phyloP scores from a whole-genome alignment of 2,797 vertebrate species.

The Oophaga sylvatica region DNA sequence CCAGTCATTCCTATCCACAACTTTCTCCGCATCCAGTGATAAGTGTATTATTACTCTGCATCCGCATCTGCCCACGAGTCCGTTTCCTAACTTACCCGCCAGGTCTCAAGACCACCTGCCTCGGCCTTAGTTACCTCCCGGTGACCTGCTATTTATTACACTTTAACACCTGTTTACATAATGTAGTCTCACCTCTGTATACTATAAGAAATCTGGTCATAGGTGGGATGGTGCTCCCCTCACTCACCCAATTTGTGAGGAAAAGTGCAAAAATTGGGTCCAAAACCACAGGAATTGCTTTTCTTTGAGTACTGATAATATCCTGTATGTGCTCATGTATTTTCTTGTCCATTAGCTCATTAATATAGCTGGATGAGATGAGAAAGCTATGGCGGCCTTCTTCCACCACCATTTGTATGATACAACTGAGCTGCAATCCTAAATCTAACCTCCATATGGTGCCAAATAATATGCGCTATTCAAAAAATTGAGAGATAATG shows the following conservation, averaged over 20 bases:
- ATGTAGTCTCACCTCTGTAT: background rate
- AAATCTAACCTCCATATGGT: too few relatives aligned
- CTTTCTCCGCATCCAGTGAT: background rate
- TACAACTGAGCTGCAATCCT: too few relatives aligned
- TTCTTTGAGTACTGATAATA: background rate
- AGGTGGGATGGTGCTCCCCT: background rate
- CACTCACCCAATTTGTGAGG: background rate
- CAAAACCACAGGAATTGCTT: background rate
- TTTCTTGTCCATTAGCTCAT: background rate
- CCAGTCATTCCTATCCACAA: background rate
- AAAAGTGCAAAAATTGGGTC: too few relatives aligned
- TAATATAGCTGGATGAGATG: background rate
- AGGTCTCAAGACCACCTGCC: background rate
- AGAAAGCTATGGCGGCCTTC: background rate
- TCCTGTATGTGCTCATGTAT: background rate
- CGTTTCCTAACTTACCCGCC: background rate
- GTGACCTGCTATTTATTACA: background rate
- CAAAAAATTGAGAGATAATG: too few relatives aligned
- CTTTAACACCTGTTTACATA: background rate
- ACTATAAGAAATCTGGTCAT: background rate
- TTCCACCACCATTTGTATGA: background rate
- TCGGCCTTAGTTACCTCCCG: background rate
- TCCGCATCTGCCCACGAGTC: background rate
- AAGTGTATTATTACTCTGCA: background rate
- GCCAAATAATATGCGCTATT: too few relatives aligned